These are phyloP conservation scores for Ailuropoda melanoleuca DNA, from an alignment of 2,113 vertebrate species.

Conservation along the genomic window DNA sequence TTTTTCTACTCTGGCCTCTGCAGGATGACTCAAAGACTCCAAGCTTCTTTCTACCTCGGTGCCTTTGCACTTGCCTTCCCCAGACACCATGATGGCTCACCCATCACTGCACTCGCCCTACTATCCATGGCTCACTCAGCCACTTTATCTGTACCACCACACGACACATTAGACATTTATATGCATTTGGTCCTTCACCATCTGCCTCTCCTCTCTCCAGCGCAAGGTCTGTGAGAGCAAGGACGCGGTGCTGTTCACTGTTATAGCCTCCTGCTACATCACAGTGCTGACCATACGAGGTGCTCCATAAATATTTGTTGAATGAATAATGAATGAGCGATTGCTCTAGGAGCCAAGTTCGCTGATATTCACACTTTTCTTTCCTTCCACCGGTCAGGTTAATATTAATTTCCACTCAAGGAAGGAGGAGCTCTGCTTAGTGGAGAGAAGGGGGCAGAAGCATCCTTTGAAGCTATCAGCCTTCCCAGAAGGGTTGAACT, in stretches of 20 bases:
- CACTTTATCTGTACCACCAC: neutral
- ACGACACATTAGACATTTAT: fast-evolving
- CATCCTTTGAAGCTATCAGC: conserved; percentile 44
- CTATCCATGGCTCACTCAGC: fast-evolving
- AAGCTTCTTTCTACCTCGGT: neutral
- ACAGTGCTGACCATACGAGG: neutral
- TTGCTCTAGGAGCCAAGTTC: neutral
- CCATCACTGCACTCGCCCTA: neutral
- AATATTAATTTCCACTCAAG: neutral
- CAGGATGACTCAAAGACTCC: fast-evolving
- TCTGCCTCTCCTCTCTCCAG: neutral
- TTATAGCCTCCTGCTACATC: fast-evolving
- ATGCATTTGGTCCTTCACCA: fast-evolving
- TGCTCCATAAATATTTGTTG: neutral
- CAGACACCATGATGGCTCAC: fast-evolving
- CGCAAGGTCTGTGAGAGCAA: fast-evolving
- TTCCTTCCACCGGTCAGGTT: neutral
- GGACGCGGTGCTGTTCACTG: fast-evolving
- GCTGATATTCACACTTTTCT: neutral
- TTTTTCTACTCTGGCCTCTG: too few species aligned
- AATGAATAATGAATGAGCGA: neutral
- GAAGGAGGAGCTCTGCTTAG: neutral
- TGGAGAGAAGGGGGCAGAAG: neutral
- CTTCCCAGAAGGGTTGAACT: conserved; percentile 55
- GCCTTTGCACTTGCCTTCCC: neutral